These are phyloP conservation scores for Columba livia DNA, from an alignment of 2,113 vertebrate species.

Conservation along the genomic window DNA sequence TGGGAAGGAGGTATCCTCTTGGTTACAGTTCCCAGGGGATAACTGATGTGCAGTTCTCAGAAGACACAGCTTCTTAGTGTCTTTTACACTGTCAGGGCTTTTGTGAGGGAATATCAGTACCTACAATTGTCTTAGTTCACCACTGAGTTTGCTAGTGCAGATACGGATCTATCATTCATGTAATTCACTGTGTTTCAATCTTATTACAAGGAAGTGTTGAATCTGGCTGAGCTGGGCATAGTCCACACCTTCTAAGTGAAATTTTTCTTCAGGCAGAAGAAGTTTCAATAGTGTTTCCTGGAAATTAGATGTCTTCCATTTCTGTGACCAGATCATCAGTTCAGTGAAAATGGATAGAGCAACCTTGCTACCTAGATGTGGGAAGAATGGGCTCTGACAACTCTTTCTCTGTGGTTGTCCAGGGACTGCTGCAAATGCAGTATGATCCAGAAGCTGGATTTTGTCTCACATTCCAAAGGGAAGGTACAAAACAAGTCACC, in stretches of 20 bases:
- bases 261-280: not conserved
- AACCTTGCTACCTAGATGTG: not conserved
- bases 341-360: not conserved
- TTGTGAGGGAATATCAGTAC: not conserved
- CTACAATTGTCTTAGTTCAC: not conserved
- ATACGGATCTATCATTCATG: not conserved
- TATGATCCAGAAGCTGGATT: not conserved
- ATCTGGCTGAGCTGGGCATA: not conserved
- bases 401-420: not conserved
- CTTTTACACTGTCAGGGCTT: not conserved
- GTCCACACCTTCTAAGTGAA: not conserved
- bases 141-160: not conserved
- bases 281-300: not conserved
- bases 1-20: not conserved
- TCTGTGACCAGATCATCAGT: not conserved
- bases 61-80: not conserved
- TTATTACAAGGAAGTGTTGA: not conserved
- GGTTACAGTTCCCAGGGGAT: not conserved
- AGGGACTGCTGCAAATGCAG: not conserved
- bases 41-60: not conserved
- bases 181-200: not conserved
- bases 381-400: not conserved
- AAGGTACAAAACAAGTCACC: not conserved
- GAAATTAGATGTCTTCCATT: not conserved
- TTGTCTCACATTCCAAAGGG: not conserved